Conservation (phyloP, 2,888 invertebrate genomes). For the Seira musarum region DNA sequence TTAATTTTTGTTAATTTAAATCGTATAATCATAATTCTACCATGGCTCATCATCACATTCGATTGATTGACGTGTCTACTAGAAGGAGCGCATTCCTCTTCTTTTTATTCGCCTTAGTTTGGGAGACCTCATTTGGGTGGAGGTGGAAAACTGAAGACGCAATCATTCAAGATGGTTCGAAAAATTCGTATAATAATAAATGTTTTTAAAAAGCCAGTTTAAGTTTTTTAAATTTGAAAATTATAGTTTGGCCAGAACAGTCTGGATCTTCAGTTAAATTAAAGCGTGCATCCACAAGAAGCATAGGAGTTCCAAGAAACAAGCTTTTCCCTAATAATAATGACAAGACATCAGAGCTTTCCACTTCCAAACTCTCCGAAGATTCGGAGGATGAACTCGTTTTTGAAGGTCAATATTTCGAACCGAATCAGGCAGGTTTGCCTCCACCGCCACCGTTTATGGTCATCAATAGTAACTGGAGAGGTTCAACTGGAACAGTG, state of each 20-base stretch:
- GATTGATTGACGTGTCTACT: too few relatives aligned
- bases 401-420: conserved; percentile 42
- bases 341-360: background rate
- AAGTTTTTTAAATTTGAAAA: background rate
- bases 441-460: conserved; percentile 37
- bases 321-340: background rate
- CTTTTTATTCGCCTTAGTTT: background rate
- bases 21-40: too few relatives aligned
- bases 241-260: conserved; percentile 36
- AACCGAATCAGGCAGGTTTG: conserved; percentile 35
- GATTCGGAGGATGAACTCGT: conserved; percentile 22
- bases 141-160: conserved; percentile 37
- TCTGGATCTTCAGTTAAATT: background rate
- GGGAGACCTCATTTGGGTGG: conserved; percentile 24
- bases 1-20: too few relatives aligned
- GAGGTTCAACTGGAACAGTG: background rate
- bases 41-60: too few relatives aligned
- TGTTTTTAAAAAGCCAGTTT: background rate
- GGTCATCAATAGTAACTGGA: conserved; percentile 42
- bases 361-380: background rate
- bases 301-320: background rate
- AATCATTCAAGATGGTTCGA: conserved; percentile 33
- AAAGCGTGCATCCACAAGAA: conserved; percentile 27
- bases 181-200: background rate
- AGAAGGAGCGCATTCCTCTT: too few relatives aligned